Conservation (phyloP, 30 jellyfish, hydroid and myxozoan species). For the Turritopsis rubra region DNA sequence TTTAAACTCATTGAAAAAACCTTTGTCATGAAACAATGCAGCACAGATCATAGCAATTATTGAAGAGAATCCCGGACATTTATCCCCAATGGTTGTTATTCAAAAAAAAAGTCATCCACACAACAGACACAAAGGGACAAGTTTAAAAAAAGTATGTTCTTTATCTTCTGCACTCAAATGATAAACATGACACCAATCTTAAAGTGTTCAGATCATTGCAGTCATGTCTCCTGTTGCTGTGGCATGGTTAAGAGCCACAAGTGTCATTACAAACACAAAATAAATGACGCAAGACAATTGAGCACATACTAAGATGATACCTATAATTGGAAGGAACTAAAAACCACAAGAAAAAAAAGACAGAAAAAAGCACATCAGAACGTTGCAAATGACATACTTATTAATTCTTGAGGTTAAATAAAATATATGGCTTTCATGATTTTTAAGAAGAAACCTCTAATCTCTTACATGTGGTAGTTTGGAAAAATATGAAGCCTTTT, state of each 20-base stretch:
- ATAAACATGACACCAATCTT: too few species aligned
- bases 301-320: not conserved
- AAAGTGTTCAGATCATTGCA: too few species aligned
- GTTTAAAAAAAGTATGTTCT: too few species aligned
- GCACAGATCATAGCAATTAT: too few species aligned
- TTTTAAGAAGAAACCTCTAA: not conserved
- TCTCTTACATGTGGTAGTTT: not conserved
- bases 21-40: not conserved
- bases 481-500: not conserved
- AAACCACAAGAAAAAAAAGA: not conserved
- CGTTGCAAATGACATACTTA: not conserved
- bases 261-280: not conserved
- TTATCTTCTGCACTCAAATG: too few species aligned
- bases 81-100: too few species aligned
- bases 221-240: too few species aligned
- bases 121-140: too few species aligned
- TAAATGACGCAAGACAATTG: not conserved
- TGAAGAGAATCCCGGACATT: too few species aligned
- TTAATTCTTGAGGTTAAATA: not conserved
- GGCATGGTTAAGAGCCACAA: not conserved
- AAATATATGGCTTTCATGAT: not conserved
- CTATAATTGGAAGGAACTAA: not conserved
- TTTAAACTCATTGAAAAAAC: not conserved
- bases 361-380: not conserved
- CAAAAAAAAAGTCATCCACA: too few species aligned